A percentile compares a stretch with the other conserved stretches of the same genome.
Conservation (phyloP, 2,888 invertebrate genomes). For the Peribatodes rhomboidaria region DNA sequence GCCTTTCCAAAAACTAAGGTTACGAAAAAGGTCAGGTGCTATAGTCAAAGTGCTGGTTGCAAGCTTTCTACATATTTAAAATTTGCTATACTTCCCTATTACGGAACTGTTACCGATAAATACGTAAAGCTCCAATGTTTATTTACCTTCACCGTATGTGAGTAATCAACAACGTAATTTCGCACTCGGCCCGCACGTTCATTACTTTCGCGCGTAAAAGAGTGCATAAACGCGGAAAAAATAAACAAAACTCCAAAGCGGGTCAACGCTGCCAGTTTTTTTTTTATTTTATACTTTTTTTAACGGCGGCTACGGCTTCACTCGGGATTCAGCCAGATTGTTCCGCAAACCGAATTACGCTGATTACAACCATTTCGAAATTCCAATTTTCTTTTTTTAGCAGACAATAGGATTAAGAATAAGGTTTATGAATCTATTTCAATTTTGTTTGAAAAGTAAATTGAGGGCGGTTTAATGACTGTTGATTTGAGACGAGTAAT, state of each 20-base stretch:
- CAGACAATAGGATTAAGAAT: conserved; percentile 25
- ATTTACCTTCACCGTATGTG: conserved; percentile 29
- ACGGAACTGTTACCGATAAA: conserved; percentile 17
- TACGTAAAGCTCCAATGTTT: conserved; percentile 30
- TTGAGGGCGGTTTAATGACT: background rate
- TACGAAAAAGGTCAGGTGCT: too few species aligned
- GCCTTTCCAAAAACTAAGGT: too few species aligned
- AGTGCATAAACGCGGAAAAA: conserved; percentile 48
- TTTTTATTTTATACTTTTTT: conserved; percentile 63
- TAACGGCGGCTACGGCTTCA: conserved; percentile 51
- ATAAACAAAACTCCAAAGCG: conserved; percentile 61
- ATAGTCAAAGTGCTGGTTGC: too few species aligned
- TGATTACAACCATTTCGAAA: conserved; percentile 44
- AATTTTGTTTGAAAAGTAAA: conserved; percentile 6
- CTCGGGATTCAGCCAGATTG: conserved; percentile 38
- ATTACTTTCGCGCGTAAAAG: conserved; percentile 35
- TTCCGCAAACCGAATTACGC: conserved; percentile 67
- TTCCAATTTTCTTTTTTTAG: conserved; percentile 30
- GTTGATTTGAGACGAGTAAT: background rate
- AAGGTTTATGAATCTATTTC: conserved; percentile 28
- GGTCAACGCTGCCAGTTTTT: conserved; percentile 60
- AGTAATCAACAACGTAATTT: conserved; percentile 34
- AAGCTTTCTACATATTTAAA: too few species aligned
- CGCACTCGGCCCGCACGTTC: conserved; percentile 24
- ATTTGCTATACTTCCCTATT: background rate